phyloP scores from a whole-genome alignment of 2,113 vertebrate genomes.

The Chaetops frenatus region DNA sequence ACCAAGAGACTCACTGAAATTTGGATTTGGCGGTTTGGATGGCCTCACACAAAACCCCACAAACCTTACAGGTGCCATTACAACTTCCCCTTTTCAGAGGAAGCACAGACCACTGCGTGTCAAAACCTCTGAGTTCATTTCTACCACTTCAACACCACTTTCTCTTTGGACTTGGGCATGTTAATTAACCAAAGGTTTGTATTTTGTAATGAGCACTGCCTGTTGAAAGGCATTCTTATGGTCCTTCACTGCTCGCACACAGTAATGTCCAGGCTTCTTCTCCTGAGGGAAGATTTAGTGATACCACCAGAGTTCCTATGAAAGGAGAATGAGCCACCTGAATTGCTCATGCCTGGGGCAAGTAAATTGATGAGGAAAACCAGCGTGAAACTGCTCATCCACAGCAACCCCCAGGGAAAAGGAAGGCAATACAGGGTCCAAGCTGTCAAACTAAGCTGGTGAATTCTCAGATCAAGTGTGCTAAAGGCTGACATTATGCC shows the following conservation, averaged over 20 bases:
- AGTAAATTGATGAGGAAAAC: background rate
- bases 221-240: background rate
- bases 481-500: background rate
- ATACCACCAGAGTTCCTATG: background rate
- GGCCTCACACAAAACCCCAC: background rate
- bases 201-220: background rate
- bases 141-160: background rate
- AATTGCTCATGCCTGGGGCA: background rate
- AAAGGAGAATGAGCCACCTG: background rate
- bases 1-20: background rate
- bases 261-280: background rate
- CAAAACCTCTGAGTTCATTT: conserved; percentile 40
- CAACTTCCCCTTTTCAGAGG: conserved; percentile 47
- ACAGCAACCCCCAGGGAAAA: background rate
- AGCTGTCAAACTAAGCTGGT: background rate
- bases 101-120: background rate
- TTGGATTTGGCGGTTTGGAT: conserved; percentile 25
- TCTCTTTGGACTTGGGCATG: background rate
- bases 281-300: background rate
- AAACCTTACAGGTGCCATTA: conserved; percentile 32
- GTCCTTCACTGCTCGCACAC: background rate
- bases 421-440: background rate
- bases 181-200: background rate
- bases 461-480: background rate
- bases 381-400: background rate